Percentiles rank a stretch among this genome's conserved stretches.
Conservation (phyloP, 2,113 vertebrate species). For the Acinonyx jubatus region DNA sequence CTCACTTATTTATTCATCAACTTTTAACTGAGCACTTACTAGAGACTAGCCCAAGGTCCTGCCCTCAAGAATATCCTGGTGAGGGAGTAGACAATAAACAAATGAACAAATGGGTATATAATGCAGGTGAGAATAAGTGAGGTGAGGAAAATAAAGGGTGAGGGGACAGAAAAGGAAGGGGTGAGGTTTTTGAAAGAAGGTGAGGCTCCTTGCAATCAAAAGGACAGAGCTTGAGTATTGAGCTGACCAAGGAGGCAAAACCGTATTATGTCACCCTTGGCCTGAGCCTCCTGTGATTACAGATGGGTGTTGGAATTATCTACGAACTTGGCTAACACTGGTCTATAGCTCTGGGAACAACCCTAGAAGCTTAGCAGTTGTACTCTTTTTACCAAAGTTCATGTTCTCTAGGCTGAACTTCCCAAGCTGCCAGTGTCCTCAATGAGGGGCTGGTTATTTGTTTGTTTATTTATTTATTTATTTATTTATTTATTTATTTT, state of each 20-base stretch:
- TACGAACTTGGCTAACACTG: not conserved
- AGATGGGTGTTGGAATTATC: not conserved
- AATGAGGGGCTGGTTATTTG: not conserved
- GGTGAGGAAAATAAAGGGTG: not conserved
- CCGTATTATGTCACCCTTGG: not conserved
- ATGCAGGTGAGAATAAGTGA: not conserved
- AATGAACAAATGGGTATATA: not conserved
- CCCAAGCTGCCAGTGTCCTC: not conserved
- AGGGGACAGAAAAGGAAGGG: not conserved
- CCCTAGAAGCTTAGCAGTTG: not conserved
- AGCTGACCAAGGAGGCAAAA: not conserved
- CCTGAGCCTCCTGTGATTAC: not conserved
- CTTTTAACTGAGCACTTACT: not conserved
- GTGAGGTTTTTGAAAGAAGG: not conserved
- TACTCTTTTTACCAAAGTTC: not conserved
- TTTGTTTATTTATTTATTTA: no score
- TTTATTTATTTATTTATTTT: no score
- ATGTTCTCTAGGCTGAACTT: not conserved
- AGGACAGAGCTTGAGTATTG: not conserved
- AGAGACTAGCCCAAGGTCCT: not conserved
- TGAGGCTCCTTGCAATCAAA: not conserved
- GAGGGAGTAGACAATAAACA: not conserved
- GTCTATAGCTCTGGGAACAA: not conserved
- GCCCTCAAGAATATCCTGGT: not conserved
- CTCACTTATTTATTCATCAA: not conserved